Evolutionary conservation across 2,113 vertebrate genomes (phyloP), one percentile per base, ranked within the genome.

Genomic region (Ailuropoda melanoleuca): DNA sequence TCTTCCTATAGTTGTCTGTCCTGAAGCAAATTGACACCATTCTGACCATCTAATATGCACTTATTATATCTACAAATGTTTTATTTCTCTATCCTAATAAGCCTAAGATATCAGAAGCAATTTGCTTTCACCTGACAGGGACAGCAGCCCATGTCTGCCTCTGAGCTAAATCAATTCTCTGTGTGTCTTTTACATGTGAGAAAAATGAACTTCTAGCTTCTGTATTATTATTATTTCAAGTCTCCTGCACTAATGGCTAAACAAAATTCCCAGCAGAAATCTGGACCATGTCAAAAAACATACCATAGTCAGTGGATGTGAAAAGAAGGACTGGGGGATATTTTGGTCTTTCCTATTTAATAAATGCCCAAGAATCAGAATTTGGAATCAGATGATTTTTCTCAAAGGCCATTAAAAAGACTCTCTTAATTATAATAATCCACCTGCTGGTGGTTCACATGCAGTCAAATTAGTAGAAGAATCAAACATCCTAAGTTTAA

Each of bases 381-480:
- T 78, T 80, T 50, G 81, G 21, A 96, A 24, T 96, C 31, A 48
- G 53, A 62, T 86, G 55, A 60, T 78, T 89, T 92, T 93, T 92
- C 75, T 83, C 37, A 55, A 75, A 34, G 13, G 1, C 50, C 77
- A 15, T 77, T 90, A 83, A 62, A 95, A 95, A 97, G 29, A 87
- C 78, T 53, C 8, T 37, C 24, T 91, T 96, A 50, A 90, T 31
- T 74, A 11, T 95, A 91, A 70, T 8, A 39, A 12, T 87, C 55
- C 50, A 75, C 15, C 34, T 78, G 53, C 50, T 70, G 8, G 56
- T 66, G 66, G 15, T 82, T 34, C 50, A 86, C 34, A n/a, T 21
- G 8, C 50, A 83, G n/a, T 95, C 66, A 96, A 62, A 37, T 96
- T 84, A 90, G 2, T 43, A 72, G 31, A 86, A 80, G 74, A 56